Evolutionary conservation across 2,888 invertebrate species (phyloP), one percentile per base, ranked within the genome.

Genomic region (Lithophane socia): DNA sequence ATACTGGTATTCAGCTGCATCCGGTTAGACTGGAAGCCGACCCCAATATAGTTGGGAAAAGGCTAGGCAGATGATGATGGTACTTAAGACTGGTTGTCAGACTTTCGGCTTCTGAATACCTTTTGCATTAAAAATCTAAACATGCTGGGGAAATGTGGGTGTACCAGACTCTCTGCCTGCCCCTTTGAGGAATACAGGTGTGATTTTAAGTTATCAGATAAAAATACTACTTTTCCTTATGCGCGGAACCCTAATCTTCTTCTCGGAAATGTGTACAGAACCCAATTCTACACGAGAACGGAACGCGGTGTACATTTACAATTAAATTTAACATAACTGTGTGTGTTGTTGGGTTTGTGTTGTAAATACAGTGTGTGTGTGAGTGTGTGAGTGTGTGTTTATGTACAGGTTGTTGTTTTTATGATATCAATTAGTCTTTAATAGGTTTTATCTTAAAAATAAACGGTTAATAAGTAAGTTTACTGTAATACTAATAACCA

Each of bases 281-380:
- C 86, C 85, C 83, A 85, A 85, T 87, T 86, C 79, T 63, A 75
- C 72, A 63, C 65, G 65, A 84, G 75, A 76, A 75, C 78, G 60
- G 70, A 86, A 83, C 77, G 75, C 84, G 86, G 87, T 89, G 88
- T 88, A 85, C 87, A 88, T 92, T 90, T 89, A 93, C 92, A 93
- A 93, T 92, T 92, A 93, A 92, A 91, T 90, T 92, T 91, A 92
- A 91, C 91, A 90, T 89, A 89, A 88, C 81, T 70, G 77, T 83
- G 73, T 79, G 56, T 70, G 58, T 12, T 61, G 9, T 44, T 44
- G 42, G 63, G 60, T 75, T n/a, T 58, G 69, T 77, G 63, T 42
- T 64, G 65, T 71, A 79, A 77, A 81, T 77, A 82, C 70, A 63
- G 58, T 80, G 85, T 81, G 79, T 16, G 21, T 60, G 56, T 79